Conservation (phyloP, 2,888 invertebrate species). For the Spicauda simplicius region DNA sequence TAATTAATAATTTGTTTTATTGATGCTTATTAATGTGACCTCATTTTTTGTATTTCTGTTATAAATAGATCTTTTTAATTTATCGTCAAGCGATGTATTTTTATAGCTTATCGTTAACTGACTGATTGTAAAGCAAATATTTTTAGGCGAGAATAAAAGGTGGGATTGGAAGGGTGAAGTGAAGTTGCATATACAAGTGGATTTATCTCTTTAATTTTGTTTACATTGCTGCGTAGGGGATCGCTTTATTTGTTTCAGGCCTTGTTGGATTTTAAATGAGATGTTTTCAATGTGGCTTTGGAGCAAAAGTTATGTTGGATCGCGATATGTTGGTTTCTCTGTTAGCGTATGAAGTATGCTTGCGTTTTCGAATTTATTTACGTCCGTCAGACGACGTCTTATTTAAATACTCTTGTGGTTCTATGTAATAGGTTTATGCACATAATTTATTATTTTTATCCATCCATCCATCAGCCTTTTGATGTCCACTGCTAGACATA, state of each 20-base stretch:
- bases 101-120: neutral
- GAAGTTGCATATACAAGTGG: conserved; percentile 31
- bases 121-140: neutral
- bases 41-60: too few species aligned
- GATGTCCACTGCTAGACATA: too few species aligned
- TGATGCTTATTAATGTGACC: too few species aligned
- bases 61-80: too few species aligned
- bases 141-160: conserved; percentile 8
- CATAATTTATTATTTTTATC: too few species aligned
- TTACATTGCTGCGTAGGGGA: conserved; percentile 16
- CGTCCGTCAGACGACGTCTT: too few species aligned
- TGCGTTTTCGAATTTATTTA: too few species aligned
- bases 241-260: conserved; percentile 25
- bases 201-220: conserved; percentile 33
- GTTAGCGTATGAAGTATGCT: too few species aligned
- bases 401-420: too few species aligned
- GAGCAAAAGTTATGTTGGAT: neutral
- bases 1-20: too few species aligned
- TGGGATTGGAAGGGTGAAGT: conserved; percentile 29
- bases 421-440: too few species aligned
- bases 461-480: too few species aligned
- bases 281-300: conserved; percentile 4
- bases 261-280: conserved; percentile 24
- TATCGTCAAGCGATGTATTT: neutral
- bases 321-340: neutral